Evolutionary conservation across 2,797 vertebrate genomes (phyloP).

Genomic region (Diglossa cyanea): DNA sequence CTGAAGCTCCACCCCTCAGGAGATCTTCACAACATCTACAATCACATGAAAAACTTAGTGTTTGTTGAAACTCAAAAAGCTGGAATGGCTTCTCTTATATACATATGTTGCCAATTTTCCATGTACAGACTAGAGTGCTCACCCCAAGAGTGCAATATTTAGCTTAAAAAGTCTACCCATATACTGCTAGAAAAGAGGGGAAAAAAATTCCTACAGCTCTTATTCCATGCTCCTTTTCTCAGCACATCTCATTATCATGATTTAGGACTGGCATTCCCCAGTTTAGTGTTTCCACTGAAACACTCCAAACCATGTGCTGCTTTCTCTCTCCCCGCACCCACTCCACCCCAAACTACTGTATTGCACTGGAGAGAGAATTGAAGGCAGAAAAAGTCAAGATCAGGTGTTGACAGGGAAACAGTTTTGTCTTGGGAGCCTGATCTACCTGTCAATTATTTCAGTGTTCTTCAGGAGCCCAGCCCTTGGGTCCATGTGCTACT

Average conservation of each 20-base stretch:
- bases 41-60: neutral
- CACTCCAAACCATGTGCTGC: no score
- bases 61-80: neutral
- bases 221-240: neutral
- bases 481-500: no score
- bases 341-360: neutral
- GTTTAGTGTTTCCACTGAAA: neutral
- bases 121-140: no score
- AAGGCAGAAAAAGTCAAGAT: neutral
- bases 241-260: no score
- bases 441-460: neutral
- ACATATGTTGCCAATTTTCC: neutral
- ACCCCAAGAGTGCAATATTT: neutral
- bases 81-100: neutral
- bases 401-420: neutral
- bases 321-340: accelerated
- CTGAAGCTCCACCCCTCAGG: no score
- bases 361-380: neutral
- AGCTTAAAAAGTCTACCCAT: neutral
- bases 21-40: neutral
- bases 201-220: neutral
- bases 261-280: neutral
- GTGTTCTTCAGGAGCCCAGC: neutral
- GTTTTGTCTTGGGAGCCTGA: neutral
- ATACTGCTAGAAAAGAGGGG: no score